Base-by-base conservation (phyloP, 2,797 vertebrate genomes). In the Lagocephalus sceleratus region DNA sequence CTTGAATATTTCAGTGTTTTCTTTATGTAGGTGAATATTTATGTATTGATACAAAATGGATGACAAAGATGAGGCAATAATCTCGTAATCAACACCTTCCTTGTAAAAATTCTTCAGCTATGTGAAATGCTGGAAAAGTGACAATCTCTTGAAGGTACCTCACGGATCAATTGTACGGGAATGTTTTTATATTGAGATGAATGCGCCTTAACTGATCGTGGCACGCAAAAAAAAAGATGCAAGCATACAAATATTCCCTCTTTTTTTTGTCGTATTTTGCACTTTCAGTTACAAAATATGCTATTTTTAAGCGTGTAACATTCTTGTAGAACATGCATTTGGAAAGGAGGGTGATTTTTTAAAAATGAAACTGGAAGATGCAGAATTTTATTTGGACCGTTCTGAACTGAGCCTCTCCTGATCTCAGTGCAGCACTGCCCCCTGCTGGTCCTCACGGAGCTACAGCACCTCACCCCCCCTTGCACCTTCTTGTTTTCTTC, bases 1-100 rank as follows among this genome's bases (percentile, higher is more conserved):
- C 79, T 78, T 84, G 78, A 81, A 81, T 40, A 56, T 68, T 32
- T 58, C 6, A 5, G 53, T 3, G 17, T 51, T 58, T 20, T 47
- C n/a, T 54, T 5, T 1, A 2, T 59, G 38, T 47, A 48, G 68
- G 40, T 51, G 46, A 22, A 51, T 74, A 44, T 44, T 20, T 44
- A 44, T 44, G 10, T 43, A 6, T 2, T 6, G 16, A 29, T 32
- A 9, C 16, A 55, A 67, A 60, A 21, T 0, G 57, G 46, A 52
- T 63, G 41, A 42, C 8, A 5, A n/a, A 40, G 3, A 40, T 2
- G 16, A 17, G 7, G 39, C 15, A 40, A 6, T 40, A n/a, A 40
- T 40, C 39, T 40, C n/a, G 15, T 40, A 16, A 2, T 40, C 15
- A n/a, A 15, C 16, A 14, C 10, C 38, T 15, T 39, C 14, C 32